Evolutionary conservation across 2,797 vertebrate species (phyloP), one percentile per base, ranked within the genome.

Genomic region (Chloroceryle inda): DNA sequence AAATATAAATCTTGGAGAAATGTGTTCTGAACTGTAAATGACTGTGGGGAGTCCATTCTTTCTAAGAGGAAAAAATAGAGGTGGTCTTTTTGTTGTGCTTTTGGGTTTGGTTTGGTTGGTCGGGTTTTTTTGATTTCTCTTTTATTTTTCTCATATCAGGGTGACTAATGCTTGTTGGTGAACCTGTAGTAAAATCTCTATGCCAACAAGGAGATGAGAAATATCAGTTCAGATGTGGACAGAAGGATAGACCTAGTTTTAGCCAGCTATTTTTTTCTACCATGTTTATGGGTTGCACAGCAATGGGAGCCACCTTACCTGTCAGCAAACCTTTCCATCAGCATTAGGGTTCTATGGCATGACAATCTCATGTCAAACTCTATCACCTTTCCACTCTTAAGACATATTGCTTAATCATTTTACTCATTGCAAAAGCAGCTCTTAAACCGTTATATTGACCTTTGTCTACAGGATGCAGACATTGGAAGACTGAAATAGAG

Each of bases 11-110:
- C 72, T 80, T 35, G 18, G 62, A 52, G 26, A 33, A 1, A 4
- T 55, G 84, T 94, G 44, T 52, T 85, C 16, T 84, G 3, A 78
- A 55, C 42, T 66, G n/a, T 45, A 85, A 84, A 80, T 29, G n/a
- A 78, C 56, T 73, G 19, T 0, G 1, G 63, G 59, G 45, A 72
- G 27, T 50, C 19, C 16, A 6, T 67, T 67, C 10, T 53, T 69
- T 40, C 13, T 50, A n/a, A 16, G 3, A 47, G 14, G 5, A 26
- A 75, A 61, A 94, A 61, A 42, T 5, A 1, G 37, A 71, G 20
- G 17, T 80, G 10, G 13, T 2, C 7, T 78, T 73, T 80, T 83
- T 20, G 53, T 61, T 85, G 62, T 37, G 9, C 1, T 38, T 73
- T 67, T 55, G 2, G 5, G 2, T 47, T 47, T 47, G 45, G 45